Base-by-base conservation (phyloP, 2,797 vertebrate species). In the Rhinatrema bivittatum region DNA sequence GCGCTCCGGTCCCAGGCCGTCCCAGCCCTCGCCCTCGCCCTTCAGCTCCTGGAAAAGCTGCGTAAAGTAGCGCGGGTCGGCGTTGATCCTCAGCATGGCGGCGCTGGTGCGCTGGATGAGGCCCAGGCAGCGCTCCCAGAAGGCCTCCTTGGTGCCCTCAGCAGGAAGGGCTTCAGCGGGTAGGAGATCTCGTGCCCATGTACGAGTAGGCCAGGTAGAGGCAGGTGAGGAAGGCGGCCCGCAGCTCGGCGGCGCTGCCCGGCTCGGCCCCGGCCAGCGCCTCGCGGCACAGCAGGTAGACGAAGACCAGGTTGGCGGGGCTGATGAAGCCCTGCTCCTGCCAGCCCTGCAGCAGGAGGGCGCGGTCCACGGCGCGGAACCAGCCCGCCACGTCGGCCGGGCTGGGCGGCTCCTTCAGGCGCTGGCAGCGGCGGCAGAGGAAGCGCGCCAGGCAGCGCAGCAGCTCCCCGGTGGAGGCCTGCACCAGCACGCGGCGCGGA, bases 171-270 rank as follows among this genome's bases (percentile, higher is more conserved):
- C 72, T 95, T 97, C 56, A 98, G 88, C 1, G 95, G 95, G 73
- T 98, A 99, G 25, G 95, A 98, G 70, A 99, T 98, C 78, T 99
- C 95, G 60, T 93, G 68, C 95, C 95, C 88, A 98, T 93, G 78
- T 98, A 99, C 41, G 94, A 94, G 68, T 98, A 99, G 57, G 94
- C 82, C 53, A 99, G 84, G 80, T 97, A 98, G 46, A 99, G 89
- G 76, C 95, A 99, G 39, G 91, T 94, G 65, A 97, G 91, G 48
- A 99, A 91, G 65, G 84, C 62, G 50, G 93, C 91, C 61, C 96
- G 94, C 43, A 99, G 87, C 73, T 94, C 91, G 23, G 67, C 74
- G 31, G 84, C 62, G 68, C 52, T 89, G 53, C 74, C 79, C 29
- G 93, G 51, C 62, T 88, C 84, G 54, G 42, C 73, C 65, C 32